Evolutionary conservation across 2,113 vertebrate species (phyloP).

Genomic region (Coracopsis vasa): DNA sequence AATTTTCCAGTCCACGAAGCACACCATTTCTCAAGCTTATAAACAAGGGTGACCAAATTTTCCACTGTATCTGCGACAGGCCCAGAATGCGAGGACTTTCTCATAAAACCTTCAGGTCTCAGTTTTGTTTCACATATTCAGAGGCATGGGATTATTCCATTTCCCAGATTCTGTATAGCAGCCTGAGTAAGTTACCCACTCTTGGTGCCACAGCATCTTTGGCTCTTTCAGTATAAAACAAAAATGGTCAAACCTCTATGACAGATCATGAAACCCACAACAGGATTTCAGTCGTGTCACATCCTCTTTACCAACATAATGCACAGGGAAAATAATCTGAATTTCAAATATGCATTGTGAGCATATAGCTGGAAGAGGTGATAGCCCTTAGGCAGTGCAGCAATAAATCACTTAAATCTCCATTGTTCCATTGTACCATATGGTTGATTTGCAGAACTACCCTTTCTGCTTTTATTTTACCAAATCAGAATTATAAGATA

Average conservation of each 20-base stretch:
- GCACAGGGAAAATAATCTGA: not conserved
- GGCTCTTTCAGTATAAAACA: not conserved
- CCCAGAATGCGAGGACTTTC: not conserved
- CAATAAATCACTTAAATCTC: not conserved
- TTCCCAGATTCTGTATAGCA: rapidly evolving
- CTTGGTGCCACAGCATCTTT: not conserved
- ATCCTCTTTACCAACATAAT: not conserved
- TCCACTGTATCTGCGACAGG: not conserved
- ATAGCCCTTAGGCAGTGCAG: not conserved
- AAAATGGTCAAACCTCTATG: not conserved
- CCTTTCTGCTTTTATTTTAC: not conserved
- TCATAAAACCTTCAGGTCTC: not conserved
- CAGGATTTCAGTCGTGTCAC: not conserved
- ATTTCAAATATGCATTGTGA: not conserved
- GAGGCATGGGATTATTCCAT: not conserved
- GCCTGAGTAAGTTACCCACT: not conserved
- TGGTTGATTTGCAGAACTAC: not conserved
- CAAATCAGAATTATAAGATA: not conserved
- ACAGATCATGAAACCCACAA: not conserved
- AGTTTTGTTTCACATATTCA: not conserved
- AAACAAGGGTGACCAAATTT: not conserved
- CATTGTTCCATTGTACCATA: not conserved
- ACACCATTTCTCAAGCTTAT: not conserved
- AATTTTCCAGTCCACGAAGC: not conserved
- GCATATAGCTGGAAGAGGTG: not conserved